phyloP scores from a whole-genome alignment of 2,888 invertebrate species.

The Beris chalybata region DNA sequence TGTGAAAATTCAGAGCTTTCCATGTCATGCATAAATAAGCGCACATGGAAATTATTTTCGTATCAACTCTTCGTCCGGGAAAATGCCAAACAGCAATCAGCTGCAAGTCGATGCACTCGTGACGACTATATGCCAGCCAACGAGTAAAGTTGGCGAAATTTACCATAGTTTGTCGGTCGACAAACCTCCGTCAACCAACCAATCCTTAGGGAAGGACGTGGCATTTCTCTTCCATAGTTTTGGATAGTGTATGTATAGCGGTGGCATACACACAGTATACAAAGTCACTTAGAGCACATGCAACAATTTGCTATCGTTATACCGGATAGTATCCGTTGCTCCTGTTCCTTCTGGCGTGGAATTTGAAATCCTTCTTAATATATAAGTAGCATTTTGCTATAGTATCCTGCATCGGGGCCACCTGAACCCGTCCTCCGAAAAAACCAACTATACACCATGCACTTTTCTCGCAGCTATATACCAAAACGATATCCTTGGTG shows the following conservation, averaged over 20 bases:
- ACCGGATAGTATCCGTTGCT: too few relatives aligned
- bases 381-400: too few relatives aligned
- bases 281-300: slow-evolving; percentile 30
- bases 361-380: too few relatives aligned
- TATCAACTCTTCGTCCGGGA: slow-evolving; percentile 27
- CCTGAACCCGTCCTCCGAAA: too few relatives aligned
- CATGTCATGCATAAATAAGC: slow-evolving; percentile 39
- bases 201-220: slow-evolving; percentile 30
- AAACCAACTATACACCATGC: too few relatives aligned
- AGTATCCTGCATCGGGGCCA: too few relatives aligned
- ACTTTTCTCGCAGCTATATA: too few relatives aligned
- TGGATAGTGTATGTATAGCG: background rate
- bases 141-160: slow-evolving; percentile 29
- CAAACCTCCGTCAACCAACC: slow-evolving; percentile 34
- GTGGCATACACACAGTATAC: slow-evolving; percentile 1
- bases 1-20: slow-evolving; percentile 35
- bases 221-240: background rate
- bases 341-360: too few relatives aligned
- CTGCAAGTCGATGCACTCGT: slow-evolving; percentile 37
- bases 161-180: slow-evolving; percentile 36
- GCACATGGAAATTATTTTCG: slow-evolving; percentile 37
- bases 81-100: slow-evolving; percentile 34
- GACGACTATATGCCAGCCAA: slow-evolving; percentile 16
- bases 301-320: slow-evolving; percentile 26
- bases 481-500: too few relatives aligned